phyloP scores from a whole-genome alignment of 2,888 invertebrate species.

The Apantesis nais region DNA sequence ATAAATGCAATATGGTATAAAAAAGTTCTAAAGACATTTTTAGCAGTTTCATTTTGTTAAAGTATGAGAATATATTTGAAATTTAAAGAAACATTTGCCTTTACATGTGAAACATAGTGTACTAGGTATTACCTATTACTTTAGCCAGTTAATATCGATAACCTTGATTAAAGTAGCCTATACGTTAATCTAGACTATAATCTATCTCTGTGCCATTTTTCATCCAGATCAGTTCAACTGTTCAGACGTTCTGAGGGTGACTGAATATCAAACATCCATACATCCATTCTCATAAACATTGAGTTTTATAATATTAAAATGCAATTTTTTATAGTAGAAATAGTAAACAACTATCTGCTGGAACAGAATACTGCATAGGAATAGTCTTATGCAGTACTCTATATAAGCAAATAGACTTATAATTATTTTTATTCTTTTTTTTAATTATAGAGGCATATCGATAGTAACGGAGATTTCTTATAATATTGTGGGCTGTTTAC shows the following conservation, averaged over 20 bases:
- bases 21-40: not conserved
- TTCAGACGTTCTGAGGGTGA: not conserved
- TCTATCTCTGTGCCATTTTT: not conserved
- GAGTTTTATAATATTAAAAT: not conserved
- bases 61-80: too few relatives aligned
- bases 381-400: too few relatives aligned
- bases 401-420: too few relatives aligned
- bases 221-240: not conserved
- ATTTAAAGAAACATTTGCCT: not conserved
- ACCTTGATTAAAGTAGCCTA: too few relatives aligned
- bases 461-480: constrained; percentile 21
- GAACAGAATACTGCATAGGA: too few relatives aligned
- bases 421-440: not conserved
- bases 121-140: not conserved
- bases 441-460: not conserved
- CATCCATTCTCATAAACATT: not conserved
- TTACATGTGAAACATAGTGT: not conserved
- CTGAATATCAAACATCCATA: not conserved
- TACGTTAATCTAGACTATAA: not conserved
- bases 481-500: constrained; percentile 61
- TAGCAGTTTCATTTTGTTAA: not conserved
- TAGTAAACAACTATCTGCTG: not conserved
- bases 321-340: not conserved
- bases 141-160: not conserved
- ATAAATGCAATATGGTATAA: not conserved